A percentile compares a stretch with the other conserved stretches of the same genome.
phyloP scores from a whole-genome alignment of 2,888 invertebrate genomes.

The Lasioglossum villosulum region DNA sequence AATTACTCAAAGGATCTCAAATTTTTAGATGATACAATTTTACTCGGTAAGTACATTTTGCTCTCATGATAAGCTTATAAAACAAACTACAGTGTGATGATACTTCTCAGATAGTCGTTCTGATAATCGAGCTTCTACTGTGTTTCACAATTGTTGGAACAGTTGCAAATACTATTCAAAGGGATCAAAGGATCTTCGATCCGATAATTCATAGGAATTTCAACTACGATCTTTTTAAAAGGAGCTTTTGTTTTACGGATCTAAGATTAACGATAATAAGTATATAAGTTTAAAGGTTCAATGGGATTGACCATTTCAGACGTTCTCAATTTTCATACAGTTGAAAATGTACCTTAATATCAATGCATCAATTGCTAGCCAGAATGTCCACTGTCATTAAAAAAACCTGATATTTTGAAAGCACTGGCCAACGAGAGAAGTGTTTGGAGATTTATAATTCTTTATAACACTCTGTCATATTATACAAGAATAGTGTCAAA shows the following conservation, averaged over 20 bases:
- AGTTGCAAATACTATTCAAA: not conserved
- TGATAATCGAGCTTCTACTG: not conserved
- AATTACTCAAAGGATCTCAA: not conserved
- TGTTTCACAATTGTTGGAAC: not conserved
- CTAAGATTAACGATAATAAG: not conserved
- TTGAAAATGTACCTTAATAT: not conserved
- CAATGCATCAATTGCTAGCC: not conserved
- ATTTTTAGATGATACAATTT: not conserved
- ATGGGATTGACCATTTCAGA: not conserved
- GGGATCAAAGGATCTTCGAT: not conserved
- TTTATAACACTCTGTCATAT: not conserved
- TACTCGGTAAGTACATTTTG: not conserved
- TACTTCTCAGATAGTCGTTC: not conserved
- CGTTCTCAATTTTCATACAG: not conserved
- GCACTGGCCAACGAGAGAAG: not conserved
- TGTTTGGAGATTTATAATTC: not conserved
- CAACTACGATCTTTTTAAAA: not conserved
- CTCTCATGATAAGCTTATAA: not conserved
- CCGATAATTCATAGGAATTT: not conserved
- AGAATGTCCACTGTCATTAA: not conserved
- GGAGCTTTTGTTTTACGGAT: not conserved
- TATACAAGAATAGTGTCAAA: not conserved
- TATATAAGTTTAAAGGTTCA: not conserved
- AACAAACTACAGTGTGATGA: not conserved
- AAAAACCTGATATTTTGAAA: not conserved